Conservation (phyloP, 1,140 invertebrate genomes). For the Drosophila kepulauana region DNA sequence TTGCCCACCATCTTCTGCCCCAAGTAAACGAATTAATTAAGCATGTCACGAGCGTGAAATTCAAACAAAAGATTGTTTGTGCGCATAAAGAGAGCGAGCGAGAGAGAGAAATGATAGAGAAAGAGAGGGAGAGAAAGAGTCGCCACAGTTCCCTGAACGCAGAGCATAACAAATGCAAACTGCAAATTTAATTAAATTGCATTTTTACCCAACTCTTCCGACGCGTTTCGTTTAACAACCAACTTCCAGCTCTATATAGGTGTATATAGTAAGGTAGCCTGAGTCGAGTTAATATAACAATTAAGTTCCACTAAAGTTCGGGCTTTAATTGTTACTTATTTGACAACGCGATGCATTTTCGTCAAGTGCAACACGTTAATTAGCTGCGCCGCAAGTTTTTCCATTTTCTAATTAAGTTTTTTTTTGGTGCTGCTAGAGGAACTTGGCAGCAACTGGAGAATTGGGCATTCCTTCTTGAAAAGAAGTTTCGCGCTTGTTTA, state of each 20-base stretch:
- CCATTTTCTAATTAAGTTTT: conserved; percentile 4
- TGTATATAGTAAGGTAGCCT: conserved; percentile 2
- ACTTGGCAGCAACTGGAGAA: not conserved
- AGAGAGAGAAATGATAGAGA: not conserved
- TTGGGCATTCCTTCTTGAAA: not conserved
- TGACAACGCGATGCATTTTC: conserved; percentile 18
- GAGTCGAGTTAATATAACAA: conserved; percentile 67
- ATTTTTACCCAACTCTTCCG: conserved; percentile 30
- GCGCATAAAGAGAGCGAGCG: conserved; percentile 26
- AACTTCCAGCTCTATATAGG: not conserved
- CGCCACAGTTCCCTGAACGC: conserved; percentile 19
- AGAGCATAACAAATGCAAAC: conserved; percentile 68
- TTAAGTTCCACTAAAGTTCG: conserved; percentile 58
- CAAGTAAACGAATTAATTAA: conserved; percentile 79
- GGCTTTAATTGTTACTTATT: conserved; percentile 60
- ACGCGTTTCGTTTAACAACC: not conserved
- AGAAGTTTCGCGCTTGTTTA: not conserved
- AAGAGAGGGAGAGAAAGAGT: not conserved
- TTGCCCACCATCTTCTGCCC: conserved; percentile 1
- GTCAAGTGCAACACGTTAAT: conserved; percentile 12
- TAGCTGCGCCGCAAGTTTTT: conserved; percentile 6
- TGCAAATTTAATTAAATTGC: conserved; percentile 78
- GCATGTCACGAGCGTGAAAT: conserved; percentile 73
- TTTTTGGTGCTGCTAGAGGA: not conserved
- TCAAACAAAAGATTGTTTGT: conserved; percentile 67